phyloP scores from a whole-genome alignment of 2,113 vertebrate genomes.

The Oncorhynchus clarkii region DNA sequence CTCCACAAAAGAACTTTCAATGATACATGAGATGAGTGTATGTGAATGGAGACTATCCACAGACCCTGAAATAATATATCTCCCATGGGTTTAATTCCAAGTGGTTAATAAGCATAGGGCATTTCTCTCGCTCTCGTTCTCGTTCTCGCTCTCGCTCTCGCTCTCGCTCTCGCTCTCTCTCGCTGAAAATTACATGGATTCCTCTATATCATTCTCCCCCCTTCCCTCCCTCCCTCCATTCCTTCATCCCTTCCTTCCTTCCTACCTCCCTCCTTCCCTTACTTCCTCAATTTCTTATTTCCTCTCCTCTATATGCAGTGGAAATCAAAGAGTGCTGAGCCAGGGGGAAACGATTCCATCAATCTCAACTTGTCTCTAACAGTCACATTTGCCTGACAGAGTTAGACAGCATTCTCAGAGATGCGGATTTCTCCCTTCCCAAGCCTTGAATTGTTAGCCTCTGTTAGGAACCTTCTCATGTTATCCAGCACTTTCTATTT shows the following conservation, averaged over 20 bases:
- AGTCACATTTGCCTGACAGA: conserved; percentile 72
- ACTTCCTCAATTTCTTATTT: not conserved
- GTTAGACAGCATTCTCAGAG: conserved; percentile 13
- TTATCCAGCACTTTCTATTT: not conserved
- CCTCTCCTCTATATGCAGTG: conserved; percentile 14
- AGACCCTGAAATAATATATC: no score
- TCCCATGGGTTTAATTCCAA: not conserved
- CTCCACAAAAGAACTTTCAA: no score
- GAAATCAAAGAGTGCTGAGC: conserved; percentile 73
- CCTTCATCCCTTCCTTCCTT: conserved; percentile 18
- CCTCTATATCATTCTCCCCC: conserved; percentile 17
- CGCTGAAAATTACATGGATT: not conserved
- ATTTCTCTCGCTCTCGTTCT: not conserved
- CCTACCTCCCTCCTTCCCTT: not conserved
- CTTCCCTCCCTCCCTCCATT: not conserved
- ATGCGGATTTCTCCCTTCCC: not conserved
- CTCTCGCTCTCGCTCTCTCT: not conserved
- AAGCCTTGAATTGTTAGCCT: not conserved
- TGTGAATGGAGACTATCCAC: no score
- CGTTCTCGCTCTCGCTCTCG: not conserved
- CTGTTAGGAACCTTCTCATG: not conserved
- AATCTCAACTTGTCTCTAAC: conserved; percentile 68
- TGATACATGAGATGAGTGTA: no score
- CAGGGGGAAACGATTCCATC: conserved; percentile 67
- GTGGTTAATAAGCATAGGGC: not conserved